Evolutionary conservation across 2,888 invertebrate species (phyloP).

Genomic region (Aelia acuminata): DNA sequence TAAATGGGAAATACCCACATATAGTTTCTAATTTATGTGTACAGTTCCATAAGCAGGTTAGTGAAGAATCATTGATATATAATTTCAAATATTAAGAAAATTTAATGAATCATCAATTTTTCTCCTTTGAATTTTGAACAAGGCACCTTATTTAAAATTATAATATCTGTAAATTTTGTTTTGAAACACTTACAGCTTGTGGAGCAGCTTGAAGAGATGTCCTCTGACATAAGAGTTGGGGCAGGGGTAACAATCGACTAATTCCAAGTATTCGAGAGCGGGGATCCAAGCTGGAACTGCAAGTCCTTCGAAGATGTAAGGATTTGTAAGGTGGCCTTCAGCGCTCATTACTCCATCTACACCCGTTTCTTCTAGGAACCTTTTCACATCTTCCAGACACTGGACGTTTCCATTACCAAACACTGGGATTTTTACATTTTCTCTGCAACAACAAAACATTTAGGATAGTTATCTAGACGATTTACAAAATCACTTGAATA

Average conservation of each 20-base stretch:
- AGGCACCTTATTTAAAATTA: no score
- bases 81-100: no score
- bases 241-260: conserved; percentile 87
- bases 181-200: conserved; percentile 82
- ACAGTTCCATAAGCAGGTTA: no score
- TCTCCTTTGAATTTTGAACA: no score
- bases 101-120: no score
- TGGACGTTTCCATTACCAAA: conserved; percentile 99
- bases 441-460: conserved; percentile 72
- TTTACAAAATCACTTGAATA: neutral
- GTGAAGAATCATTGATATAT: no score
- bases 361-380: conserved; percentile 88
- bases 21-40: no score
- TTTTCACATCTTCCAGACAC: conserved; percentile 85
- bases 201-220: conserved; percentile 96
- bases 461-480: neutral
- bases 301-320: conserved; percentile 86
- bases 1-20: no score
- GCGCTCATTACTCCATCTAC: conserved; percentile 91
- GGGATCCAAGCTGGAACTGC: conserved; percentile 91
- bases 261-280: conserved; percentile 87
- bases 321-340: conserved; percentile 98
- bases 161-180: neutral
- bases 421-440: conserved; percentile 90
- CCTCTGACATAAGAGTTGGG: conserved; percentile 92